Evolutionary conservation across 2,113 vertebrate species (phyloP), one percentile per base, ranked within the genome.

Genomic region (Callorhinus ursinus): DNA sequence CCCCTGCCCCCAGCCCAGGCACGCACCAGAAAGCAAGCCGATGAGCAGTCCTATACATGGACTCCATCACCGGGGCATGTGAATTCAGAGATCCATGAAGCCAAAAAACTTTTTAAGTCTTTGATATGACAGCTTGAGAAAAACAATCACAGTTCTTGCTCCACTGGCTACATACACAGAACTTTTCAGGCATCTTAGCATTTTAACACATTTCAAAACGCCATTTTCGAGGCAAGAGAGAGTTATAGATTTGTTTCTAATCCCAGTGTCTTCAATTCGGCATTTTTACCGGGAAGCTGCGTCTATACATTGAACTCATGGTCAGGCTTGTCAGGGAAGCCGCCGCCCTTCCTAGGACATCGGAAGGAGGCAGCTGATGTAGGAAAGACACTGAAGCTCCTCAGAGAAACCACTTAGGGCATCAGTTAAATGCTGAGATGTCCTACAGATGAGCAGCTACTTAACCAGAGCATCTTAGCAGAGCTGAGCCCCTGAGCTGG

Each of bases 181-280:
- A 61, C 7, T 86, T 82, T 39, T 26, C 46, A 61, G 59, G 65
- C 59, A 67, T n/a, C 49, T 28, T 28, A 53, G 31, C 77, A n/a
- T 91, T 65, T 88, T 51, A 82, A 93, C 81, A 88, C 46, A 82
- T 72, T 92, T 96, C 65, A 82, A 80, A 97, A 57, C 16, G 74
- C 61, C 76, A 76, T n/a, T 90, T 33, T 42, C 24, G 63, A 53
- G 39, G 65, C 26, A 76, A 63, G 63, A 84, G 24, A 82, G 24
- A 82, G 11, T 39, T 81, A 11, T 1, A 67, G 53, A 74, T 86
- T 31, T 91, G 26, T 39, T 90, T 26, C 61, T 39, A 63, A 67
- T 9, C 7, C 28, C 3, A 0, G 33, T 7, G 18, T 92, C n/a
- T 86, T 93, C 63, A 84, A 4, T n/a, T 79, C 55, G 28, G 74